Evolutionary conservation across 2,888 invertebrate species (phyloP).

Genomic region (Drosophila pegasa): DNA sequence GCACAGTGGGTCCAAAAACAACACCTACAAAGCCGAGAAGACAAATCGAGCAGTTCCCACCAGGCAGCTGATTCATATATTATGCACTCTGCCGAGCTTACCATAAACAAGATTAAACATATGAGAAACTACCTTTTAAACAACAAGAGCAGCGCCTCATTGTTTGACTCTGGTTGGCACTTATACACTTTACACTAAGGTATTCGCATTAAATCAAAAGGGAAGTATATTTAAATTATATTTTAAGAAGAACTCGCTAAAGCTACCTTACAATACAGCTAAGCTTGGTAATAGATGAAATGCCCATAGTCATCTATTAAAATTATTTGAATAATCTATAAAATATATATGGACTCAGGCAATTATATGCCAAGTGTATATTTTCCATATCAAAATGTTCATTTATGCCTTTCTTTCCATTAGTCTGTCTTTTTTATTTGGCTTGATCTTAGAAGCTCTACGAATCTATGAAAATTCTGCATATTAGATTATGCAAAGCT

Average conservation of each 20-base stretch:
- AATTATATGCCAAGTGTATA: too few species aligned
- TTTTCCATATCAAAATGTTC: too few species aligned
- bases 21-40: background rate
- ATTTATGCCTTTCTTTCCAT: too few species aligned
- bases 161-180: background rate
- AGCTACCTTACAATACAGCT: background rate
- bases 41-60: constrained; percentile 14
- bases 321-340: too few species aligned
- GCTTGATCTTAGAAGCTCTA: background rate
- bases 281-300: background rate
- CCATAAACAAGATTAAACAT: constrained; percentile 20
- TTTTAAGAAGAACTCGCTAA: background rate
- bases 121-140: constrained; percentile 28
- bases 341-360: too few species aligned
- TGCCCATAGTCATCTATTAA: too few species aligned
- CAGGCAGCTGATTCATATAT: constrained; percentile 21
- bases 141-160: background rate
- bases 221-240: background rate
- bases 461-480: background rate
- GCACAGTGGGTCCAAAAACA: constrained; percentile 14
- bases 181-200: background rate
- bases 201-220: background rate
- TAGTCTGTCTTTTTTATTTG: too few species aligned
- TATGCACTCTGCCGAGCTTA: constrained; percentile 1
- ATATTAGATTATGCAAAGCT: too few species aligned